These are phyloP conservation scores for Plumapathes pennacea DNA, from an alignment of 92 coral and sea anemone species.

Conservation along the genomic window DNA sequence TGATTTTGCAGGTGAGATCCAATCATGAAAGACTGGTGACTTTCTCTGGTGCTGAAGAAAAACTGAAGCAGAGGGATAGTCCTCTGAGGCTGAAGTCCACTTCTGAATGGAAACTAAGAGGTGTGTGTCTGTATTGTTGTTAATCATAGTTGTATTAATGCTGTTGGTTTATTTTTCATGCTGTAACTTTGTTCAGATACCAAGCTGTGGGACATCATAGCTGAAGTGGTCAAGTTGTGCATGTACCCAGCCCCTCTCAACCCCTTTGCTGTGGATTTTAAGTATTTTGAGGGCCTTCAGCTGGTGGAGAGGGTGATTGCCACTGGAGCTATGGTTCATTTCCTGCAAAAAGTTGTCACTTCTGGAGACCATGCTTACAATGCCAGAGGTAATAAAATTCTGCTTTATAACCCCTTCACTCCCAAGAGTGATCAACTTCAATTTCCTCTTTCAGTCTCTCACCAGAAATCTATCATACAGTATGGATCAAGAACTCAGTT, in stretches of 20 bases:
- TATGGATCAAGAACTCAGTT: too few relatives aligned
- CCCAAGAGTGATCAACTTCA: neutral
- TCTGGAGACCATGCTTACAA: slow-evolving; percentile 95
- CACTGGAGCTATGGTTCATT: slow-evolving; percentile 93
- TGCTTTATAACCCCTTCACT: neutral
- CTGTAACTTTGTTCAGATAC: slow-evolving; percentile 57
- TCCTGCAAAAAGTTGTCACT: slow-evolving; percentile 86
- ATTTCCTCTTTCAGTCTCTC: too few relatives aligned
- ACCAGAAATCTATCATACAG: too few relatives aligned
- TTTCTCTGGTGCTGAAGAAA: slow-evolving; percentile 59
- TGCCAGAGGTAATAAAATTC: slow-evolving; percentile 79
- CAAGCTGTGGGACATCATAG: slow-evolving; percentile 94
- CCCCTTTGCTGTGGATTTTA: slow-evolving; percentile 91
- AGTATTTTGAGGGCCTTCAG: slow-evolving; percentile 86
- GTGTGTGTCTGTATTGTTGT: slow-evolving; percentile 12
- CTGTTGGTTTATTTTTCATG: neutral
- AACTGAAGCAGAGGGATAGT: slow-evolving; percentile 88
- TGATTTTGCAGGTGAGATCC: slow-evolving; percentile 70
- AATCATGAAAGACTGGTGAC: slow-evolving; percentile 92
- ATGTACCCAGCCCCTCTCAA: slow-evolving; percentile 94
- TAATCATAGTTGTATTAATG: neutral
- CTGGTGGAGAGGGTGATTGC: slow-evolving; percentile 78
- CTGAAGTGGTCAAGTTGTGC: slow-evolving; percentile 86
- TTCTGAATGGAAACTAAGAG: slow-evolving; percentile 83
- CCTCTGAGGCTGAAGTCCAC: slow-evolving; percentile 90